Conservation (phyloP, 2,888 invertebrate species). For the Apoderus coryli region DNA sequence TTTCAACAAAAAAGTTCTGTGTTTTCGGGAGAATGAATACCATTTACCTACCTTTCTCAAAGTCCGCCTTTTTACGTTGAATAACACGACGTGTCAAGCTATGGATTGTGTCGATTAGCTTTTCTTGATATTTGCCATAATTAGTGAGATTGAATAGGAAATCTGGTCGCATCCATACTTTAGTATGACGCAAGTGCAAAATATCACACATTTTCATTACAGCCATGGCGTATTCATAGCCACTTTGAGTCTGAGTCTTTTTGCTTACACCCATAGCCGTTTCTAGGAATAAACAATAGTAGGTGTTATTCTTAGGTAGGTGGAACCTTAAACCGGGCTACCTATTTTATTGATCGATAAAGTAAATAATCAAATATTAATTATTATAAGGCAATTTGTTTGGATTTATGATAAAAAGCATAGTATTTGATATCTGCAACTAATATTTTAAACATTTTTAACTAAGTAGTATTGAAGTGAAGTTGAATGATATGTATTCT, state of each 20-base stretch:
- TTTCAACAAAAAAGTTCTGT: too few species aligned
- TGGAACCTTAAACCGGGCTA: too few species aligned
- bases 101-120: conserved; percentile 61
- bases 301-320: too few species aligned
- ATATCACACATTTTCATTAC: conserved; percentile 86
- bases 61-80: conserved; percentile 45
- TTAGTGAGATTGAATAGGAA: conserved; percentile 61
- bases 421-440: too few species aligned
- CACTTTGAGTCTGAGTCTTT: conserved; percentile 64
- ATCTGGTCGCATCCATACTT: conserved; percentile 64
- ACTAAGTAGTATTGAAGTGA: too few species aligned
- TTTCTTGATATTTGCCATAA: conserved; percentile 60
- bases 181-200: conserved; percentile 66
- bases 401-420: too few species aligned
- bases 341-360: too few species aligned
- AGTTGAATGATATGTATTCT: too few species aligned
- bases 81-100: conserved; percentile 63
- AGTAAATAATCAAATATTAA: too few species aligned
- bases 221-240: conserved; percentile 74
- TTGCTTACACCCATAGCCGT: conserved; percentile 83
- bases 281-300: conserved; percentile 42
- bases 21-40: background rate
- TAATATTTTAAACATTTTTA: too few species aligned
- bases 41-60: conserved; percentile 28
- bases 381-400: too few species aligned